These are phyloP conservation scores for Zaprionus vittiger DNA, from an alignment of 1,140 invertebrate species.

Conservation along the genomic window DNA sequence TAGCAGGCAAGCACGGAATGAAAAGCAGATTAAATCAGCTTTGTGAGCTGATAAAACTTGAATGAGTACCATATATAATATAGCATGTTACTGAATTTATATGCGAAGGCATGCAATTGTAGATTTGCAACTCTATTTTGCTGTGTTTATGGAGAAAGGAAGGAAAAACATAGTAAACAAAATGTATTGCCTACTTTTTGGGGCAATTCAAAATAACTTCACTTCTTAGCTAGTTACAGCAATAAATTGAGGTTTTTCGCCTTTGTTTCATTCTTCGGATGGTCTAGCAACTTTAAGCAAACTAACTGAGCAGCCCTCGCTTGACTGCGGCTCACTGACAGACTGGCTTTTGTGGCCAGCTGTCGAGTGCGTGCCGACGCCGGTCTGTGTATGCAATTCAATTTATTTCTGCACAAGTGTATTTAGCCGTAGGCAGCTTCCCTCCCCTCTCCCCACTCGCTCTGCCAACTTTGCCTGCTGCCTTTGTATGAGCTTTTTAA, in stretches of 20 bases:
- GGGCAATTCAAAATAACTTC: background rate
- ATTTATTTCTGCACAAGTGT: slow-evolving; percentile 69
- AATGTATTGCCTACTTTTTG: background rate
- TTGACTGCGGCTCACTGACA: slow-evolving; percentile 18
- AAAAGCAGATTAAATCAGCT: slow-evolving; percentile 1
- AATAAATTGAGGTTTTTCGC: background rate
- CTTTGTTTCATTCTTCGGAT: background rate
- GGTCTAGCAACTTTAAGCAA: background rate
- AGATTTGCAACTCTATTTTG: background rate
- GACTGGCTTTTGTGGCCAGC: slow-evolving; percentile 64
- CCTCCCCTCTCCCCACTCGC: background rate
- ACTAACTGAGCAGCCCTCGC: background rate
- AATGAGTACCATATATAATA: background rate
- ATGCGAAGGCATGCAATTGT: background rate
- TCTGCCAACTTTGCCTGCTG: background rate
- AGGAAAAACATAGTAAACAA: background rate
- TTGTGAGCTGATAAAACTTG: background rate
- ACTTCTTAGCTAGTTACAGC: background rate
- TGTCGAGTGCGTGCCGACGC: slow-evolving; percentile 62
- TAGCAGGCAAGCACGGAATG: background rate
- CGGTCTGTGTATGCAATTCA: slow-evolving; percentile 70
- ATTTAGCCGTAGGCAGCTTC: slow-evolving; percentile 29
- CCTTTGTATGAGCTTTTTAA: slow-evolving; percentile 52
- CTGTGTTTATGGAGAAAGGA: background rate
- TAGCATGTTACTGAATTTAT: background rate